Evolutionary conservation across 2,888 invertebrate species (phyloP), one percentile per base, ranked within the genome.

Genomic region (Choreutis nemorana): DNA sequence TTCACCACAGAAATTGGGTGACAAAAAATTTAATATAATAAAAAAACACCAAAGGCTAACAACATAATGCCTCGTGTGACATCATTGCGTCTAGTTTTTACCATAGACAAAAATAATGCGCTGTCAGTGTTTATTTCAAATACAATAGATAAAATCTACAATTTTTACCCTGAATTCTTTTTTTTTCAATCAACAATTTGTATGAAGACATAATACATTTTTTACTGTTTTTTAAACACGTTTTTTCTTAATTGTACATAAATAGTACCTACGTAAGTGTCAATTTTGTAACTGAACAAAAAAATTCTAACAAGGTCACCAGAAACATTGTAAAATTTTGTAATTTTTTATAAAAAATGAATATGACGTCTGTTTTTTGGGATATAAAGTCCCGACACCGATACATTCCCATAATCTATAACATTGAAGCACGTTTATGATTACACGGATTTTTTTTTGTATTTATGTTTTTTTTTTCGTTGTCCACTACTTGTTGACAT

Each of bases 391-490:
- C 54, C 57, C 51, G 29, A 75, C 68, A 75, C 53, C 64, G 51
- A 63, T 64, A 65, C 55, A 51, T 56, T 56, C 51, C 13, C 50
- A 62, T 58, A 64, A 68, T 39, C 68, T 75, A 73, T 63, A 56
- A 73, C 63, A 71, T 64, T 49, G 63, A 67, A 65, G 56, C 65
- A 64, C 60, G 38, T 46, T 11, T 39, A 46, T 60, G n/a, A 59
- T 57, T 67, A 71, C 65, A 67, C 57, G 37, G 54, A 46, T 59
- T 54, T 64, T 72, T 73, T 70, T 63, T 55, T 65, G 49, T 72
- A 64, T 72, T 56, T 67, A 45, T 59, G 40, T 55, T 57, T 67
- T 62, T 66, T 70, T 62, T 57, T 65, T 77, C 75, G 77, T 77
- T 77, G 75, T 75, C 58, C 42, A 60, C 72, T 73, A 75, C 72